phyloP scores from a whole-genome alignment of 2,113 vertebrate species.

The Triplophysa siluroides region DNA sequence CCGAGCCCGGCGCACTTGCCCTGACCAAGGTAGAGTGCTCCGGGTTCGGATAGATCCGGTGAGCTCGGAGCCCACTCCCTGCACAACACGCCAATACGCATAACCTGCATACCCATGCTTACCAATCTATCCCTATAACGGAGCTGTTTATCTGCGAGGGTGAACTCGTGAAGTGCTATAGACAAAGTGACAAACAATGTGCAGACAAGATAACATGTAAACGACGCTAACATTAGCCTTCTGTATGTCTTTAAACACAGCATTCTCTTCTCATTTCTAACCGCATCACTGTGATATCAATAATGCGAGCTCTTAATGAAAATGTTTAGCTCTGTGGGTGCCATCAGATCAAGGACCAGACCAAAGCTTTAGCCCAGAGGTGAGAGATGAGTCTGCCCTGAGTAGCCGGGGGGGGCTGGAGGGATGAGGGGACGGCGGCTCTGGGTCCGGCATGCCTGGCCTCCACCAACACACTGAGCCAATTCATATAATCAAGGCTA shows the following conservation, averaged over 20 bases:
- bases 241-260: constrained; percentile 23
- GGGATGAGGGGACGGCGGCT: constrained; percentile 38
- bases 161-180: too few relatives aligned
- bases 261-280: constrained; percentile 28
- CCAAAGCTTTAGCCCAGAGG: constrained; percentile 35
- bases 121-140: too few relatives aligned
- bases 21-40: too few relatives aligned
- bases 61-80: too few relatives aligned
- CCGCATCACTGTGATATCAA: constrained; percentile 50
- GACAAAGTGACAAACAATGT: too few relatives aligned
- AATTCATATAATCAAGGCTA: constrained; percentile 77
- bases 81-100: too few relatives aligned
- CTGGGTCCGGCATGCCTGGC: constrained; percentile 55
- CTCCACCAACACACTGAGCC: constrained; percentile 70
- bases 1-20: too few relatives aligned
- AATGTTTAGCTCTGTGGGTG: constrained; percentile 23
- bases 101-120: too few relatives aligned
- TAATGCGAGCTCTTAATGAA: constrained; percentile 34
- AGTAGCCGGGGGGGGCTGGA: constrained; percentile 56
- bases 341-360: constrained; percentile 35
- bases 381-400: constrained; percentile 54
- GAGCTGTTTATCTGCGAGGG: too few relatives aligned
- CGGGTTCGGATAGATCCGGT: too few relatives aligned
- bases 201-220: too few relatives aligned
- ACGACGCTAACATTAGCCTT: too few relatives aligned